Evolutionary conservation across 2,888 invertebrate species (phyloP).

Genomic region (Cancer borealis): DNA sequence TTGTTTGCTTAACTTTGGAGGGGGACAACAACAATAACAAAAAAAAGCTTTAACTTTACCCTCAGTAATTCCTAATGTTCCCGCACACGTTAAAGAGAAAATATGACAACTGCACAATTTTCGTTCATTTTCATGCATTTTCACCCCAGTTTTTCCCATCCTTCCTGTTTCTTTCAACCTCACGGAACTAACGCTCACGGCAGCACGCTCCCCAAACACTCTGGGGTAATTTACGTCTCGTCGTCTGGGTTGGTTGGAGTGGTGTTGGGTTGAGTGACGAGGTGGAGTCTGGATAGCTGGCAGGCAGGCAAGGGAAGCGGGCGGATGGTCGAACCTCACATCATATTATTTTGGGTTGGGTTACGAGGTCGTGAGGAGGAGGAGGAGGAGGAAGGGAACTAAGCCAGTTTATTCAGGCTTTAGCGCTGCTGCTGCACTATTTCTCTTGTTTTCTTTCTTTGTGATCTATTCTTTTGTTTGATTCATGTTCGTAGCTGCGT

Average conservation of each 20-base stretch:
- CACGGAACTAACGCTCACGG: not conserved
- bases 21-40: not conserved
- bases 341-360: not conserved
- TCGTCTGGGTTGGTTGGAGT: not conserved
- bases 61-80: not conserved
- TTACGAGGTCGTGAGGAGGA: constrained; percentile 2
- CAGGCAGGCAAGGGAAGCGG: not conserved
- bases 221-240: no score
- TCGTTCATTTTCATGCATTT: not conserved
- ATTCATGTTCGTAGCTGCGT: not conserved
- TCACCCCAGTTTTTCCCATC: not conserved
- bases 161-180: constrained; percentile 12
- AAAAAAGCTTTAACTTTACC: not conserved
- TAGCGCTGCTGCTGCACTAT: not conserved
- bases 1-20: not conserved
- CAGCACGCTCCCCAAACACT: not conserved
- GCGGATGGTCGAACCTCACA: not conserved
- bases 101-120: not conserved
- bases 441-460: not conserved
- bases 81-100: not conserved
- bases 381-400: not conserved
- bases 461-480: not conserved
- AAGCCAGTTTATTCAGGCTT: not conserved
- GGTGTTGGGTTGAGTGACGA: not conserved
- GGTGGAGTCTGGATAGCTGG: not conserved